A percentile compares a stretch with the other conserved stretches of the same genome.
Evolutionary conservation across 2,888 invertebrate species (phyloP).

Genomic region (Drosophila limbata): DNA sequence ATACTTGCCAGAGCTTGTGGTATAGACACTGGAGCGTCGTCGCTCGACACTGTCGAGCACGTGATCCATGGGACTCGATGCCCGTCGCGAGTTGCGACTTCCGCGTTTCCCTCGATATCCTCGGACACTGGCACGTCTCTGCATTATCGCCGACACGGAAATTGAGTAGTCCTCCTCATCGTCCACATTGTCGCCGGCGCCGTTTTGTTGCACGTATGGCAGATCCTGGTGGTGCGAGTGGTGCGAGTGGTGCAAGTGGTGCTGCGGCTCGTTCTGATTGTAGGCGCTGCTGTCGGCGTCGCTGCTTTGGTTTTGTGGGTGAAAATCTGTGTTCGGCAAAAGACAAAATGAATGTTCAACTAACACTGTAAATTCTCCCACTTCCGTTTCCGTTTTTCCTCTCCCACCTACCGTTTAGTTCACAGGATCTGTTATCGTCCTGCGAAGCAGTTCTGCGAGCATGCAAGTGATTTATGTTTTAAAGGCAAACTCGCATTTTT

Average conservation of each 20-base stretch:
- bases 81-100: constrained; percentile 86
- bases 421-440: constrained; percentile 67
- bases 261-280: constrained; percentile 45
- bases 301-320: constrained; percentile 56
- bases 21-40: constrained; percentile 91
- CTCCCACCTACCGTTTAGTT: constrained; percentile 61
- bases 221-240: constrained; percentile 20
- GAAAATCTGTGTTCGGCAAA: constrained; percentile 55
- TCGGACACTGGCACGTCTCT: constrained; percentile 91
- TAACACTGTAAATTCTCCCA: not conserved
- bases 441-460: constrained; percentile 67
- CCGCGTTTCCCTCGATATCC: constrained; percentile 88
- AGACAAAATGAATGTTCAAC: constrained; percentile 5
- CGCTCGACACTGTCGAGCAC: constrained; percentile 85
- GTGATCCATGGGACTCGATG: constrained; percentile 87
- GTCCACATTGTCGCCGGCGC: constrained; percentile 65
- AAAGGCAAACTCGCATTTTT: constrained; percentile 1
- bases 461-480: constrained; percentile 20
- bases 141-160: constrained; percentile 93
- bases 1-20: constrained; percentile 93
- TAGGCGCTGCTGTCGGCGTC: constrained; percentile 59
- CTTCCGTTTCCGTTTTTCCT: not conserved
- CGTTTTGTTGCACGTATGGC: constrained; percentile 41
- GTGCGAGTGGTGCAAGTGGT: constrained; percentile 11
- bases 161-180: constrained; percentile 95